These are phyloP conservation scores for Seira sanloemensis DNA, from an alignment of 2,888 invertebrate genomes.

Conservation along the genomic window DNA sequence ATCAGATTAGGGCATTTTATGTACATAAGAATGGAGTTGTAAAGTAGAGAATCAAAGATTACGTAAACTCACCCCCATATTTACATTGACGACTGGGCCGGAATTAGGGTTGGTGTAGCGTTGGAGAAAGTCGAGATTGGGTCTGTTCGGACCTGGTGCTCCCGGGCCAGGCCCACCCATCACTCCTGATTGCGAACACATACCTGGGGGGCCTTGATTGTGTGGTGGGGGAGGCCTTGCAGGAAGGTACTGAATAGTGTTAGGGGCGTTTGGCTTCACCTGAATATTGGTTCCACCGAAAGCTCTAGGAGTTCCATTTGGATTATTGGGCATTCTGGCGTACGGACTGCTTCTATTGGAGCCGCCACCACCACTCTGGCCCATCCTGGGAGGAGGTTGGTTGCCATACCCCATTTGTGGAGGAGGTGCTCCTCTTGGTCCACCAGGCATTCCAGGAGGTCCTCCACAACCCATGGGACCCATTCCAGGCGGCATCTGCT, in stretches of 20 bases:
- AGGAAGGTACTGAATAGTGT: slow-evolving; percentile 98
- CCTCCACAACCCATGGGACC: slow-evolving; percentile 69
- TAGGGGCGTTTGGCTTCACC: slow-evolving; percentile 97
- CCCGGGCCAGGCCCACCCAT: slow-evolving; percentile 58
- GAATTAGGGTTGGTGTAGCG: slow-evolving; percentile 89
- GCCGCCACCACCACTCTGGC: slow-evolving; percentile 78
- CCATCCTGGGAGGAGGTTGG: slow-evolving; percentile 74
- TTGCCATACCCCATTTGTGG: slow-evolving; percentile 68
- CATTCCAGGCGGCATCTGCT: slow-evolving; percentile 69
- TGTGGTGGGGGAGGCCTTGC: slow-evolving; percentile 87
- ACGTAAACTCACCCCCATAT: slow-evolving; percentile 73
- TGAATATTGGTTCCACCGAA: slow-evolving; percentile 90
- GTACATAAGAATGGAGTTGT: no score
- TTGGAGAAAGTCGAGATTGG: slow-evolving; percentile 92
- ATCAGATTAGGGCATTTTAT: no score
- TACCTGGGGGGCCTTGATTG: slow-evolving; percentile 70
- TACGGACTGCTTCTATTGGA: slow-evolving; percentile 65
- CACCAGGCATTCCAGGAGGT: slow-evolving; percentile 63
- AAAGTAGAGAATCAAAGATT: no score
- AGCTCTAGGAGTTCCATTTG: slow-evolving; percentile 78
- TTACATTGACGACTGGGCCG: slow-evolving; percentile 72
- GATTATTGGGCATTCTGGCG: slow-evolving; percentile 79
- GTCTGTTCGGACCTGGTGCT: slow-evolving; percentile 79
- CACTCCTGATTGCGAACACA: slow-evolving; percentile 67
- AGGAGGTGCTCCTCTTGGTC: slow-evolving; percentile 63